These are phyloP conservation scores for Galaxea fascicularis DNA, from an alignment of 92 coral and sea anemone genomes.

Conservation along the genomic window DNA sequence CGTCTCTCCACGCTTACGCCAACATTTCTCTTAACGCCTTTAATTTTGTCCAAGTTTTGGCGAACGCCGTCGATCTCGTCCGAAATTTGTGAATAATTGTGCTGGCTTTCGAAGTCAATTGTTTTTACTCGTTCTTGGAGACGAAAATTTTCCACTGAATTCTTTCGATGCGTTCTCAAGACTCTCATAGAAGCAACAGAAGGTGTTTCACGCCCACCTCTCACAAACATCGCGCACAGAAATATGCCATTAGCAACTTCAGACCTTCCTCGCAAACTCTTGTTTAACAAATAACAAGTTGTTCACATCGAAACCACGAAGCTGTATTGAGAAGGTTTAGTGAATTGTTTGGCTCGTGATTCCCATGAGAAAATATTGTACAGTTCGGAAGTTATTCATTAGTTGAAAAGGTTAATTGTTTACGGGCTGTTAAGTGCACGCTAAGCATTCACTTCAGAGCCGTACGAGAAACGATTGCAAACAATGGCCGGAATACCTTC, in stretches of 20 bases:
- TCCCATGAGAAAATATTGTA: slow-evolving; percentile 16
- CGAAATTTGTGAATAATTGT: slow-evolving; percentile 77
- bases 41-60: slow-evolving; percentile 72
- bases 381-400: background rate
- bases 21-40: slow-evolving; percentile 67
- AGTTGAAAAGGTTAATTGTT: slow-evolving; percentile 15
- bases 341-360: background rate
- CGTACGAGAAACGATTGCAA: background rate
- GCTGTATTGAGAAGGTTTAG: background rate
- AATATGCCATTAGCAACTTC: background rate
- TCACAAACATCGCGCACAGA: slow-evolving; percentile 23
- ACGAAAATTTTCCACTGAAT: slow-evolving; percentile 81
- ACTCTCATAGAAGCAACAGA: slow-evolving; percentile 84
- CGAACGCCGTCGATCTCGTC: slow-evolving; percentile 89
- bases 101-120: slow-evolving; percentile 75
- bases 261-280: background rate
- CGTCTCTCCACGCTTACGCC: slow-evolving; percentile 83
- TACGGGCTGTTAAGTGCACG: background rate
- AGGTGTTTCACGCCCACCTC: slow-evolving; percentile 62
- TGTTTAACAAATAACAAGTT: background rate
- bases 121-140: slow-evolving; percentile 76
- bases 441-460: background rate
- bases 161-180: slow-evolving; percentile 78
- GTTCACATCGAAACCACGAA: background rate
- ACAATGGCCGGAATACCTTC: slow-evolving; percentile 2